Evolutionary conservation across 2,888 invertebrate genomes (phyloP).

Genomic region (Tenthredo amoena): DNA sequence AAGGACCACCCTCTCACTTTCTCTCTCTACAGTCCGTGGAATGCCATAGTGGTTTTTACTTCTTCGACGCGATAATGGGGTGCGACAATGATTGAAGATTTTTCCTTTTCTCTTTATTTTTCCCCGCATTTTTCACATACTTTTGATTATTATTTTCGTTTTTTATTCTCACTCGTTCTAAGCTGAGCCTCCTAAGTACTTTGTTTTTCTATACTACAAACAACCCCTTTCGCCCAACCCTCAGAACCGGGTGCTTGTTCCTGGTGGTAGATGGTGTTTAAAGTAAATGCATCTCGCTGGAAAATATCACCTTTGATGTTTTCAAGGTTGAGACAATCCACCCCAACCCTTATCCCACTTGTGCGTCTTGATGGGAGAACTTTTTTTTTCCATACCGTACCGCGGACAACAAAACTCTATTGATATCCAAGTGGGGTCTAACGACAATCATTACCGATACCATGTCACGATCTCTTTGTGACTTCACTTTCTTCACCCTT

Average conservation of each 20-base stretch:
- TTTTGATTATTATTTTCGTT: background rate
- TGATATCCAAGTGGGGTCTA: constrained; percentile 16
- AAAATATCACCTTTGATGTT: constrained; percentile 38
- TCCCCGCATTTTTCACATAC: background rate
- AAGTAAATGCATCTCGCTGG: constrained; percentile 22
- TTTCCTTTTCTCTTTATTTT: background rate
- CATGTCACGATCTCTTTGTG: background rate
- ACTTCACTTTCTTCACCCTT: background rate
- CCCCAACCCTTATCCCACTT: background rate
- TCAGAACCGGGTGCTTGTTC: background rate
- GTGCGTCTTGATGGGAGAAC: background rate
- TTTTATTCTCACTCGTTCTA: background rate
- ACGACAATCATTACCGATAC: constrained; percentile 25
- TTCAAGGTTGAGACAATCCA: constrained; percentile 40
- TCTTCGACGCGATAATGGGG: constrained; percentile 3
- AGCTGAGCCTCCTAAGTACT: constrained; percentile 1
- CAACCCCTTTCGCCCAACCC: constrained; percentile 8
- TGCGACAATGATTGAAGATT: constrained; percentile 32
- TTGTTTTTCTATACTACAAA: background rate
- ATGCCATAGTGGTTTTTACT: background rate
- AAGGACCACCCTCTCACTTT: constrained; percentile 3
- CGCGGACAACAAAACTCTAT: constrained; percentile 12
- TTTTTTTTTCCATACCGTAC: background rate
- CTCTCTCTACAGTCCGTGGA: background rate
- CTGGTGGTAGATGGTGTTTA: background rate